phyloP scores from a whole-genome alignment of 2,888 invertebrate species.

The Pollenia amentaria region DNA sequence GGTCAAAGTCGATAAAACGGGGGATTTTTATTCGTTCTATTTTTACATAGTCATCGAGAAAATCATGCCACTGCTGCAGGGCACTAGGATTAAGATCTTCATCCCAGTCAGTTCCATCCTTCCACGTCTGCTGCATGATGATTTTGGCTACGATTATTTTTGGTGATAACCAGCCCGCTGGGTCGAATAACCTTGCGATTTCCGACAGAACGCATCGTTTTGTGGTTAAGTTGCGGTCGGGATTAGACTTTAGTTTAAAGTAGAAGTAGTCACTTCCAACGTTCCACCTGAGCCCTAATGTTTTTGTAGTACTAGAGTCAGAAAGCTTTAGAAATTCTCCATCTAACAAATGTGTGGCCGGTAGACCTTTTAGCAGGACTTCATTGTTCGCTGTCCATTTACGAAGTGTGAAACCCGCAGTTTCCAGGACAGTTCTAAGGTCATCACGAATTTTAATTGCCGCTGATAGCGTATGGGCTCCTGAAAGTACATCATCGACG shows the following conservation, averaged over 20 bases:
- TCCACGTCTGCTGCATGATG: not conserved
- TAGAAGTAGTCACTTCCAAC: not conserved
- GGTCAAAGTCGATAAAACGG: not conserved
- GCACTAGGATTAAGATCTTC: not conserved
- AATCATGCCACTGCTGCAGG: not conserved
- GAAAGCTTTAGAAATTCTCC: not conserved
- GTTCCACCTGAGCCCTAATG: slow-evolving; percentile 11
- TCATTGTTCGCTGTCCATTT: not conserved
- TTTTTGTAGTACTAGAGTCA: not conserved
- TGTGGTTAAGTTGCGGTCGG: not conserved
- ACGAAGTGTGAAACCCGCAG: not conserved
- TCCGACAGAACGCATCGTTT: not conserved
- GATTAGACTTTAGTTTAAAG: not conserved
- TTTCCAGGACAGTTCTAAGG: not conserved
- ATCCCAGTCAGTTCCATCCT: not conserved
- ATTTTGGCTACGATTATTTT: not conserved
- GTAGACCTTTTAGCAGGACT: not conserved
- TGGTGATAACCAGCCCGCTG: not conserved
- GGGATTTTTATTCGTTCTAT: not conserved
- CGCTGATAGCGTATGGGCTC: not conserved
- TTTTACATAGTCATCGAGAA: not conserved
- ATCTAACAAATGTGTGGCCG: not conserved
- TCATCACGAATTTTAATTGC: not conserved
- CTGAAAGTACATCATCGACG: slow-evolving; percentile 11
- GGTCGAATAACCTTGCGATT: not conserved